A percentile compares a stretch with the other conserved stretches of the same genome.
phyloP scores from a whole-genome alignment of 1,140 invertebrate species.

The Linepithema humile region DNA sequence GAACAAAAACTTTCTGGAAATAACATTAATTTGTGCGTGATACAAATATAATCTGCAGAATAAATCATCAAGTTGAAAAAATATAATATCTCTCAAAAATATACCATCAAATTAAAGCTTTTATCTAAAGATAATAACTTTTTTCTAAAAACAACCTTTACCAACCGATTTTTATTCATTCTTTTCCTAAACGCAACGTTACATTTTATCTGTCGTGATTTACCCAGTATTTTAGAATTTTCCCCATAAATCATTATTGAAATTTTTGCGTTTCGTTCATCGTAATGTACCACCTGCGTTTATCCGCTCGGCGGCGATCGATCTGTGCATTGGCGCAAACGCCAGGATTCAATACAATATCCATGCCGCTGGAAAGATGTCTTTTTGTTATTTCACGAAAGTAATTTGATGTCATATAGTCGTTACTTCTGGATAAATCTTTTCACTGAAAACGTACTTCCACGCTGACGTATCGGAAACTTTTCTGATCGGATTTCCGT shows the following conservation, averaged over 20 bases:
- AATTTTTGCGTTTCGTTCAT: not conserved
- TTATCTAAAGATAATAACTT: not conserved
- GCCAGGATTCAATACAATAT: constrained; percentile 43
- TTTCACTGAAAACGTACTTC: not conserved
- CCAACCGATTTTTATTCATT: not conserved
- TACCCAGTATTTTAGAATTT: not conserved
- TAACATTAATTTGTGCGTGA: constrained; percentile 14
- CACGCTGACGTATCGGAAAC: constrained; percentile 49
- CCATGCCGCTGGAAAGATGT: constrained; percentile 65
- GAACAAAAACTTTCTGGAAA: not conserved
- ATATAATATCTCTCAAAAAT: not conserved
- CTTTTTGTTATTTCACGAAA: constrained; percentile 63
- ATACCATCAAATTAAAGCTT: not conserved
- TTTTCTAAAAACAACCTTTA: not conserved
- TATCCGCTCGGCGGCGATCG: constrained; percentile 39
- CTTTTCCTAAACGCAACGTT: not conserved
- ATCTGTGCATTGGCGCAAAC: constrained; percentile 41
- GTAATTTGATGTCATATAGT: constrained; percentile 58
- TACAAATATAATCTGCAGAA: not conserved
- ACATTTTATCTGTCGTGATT: too few species aligned
- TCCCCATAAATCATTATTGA: not conserved
- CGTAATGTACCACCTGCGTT: not conserved
- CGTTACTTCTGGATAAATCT: constrained; percentile 24
- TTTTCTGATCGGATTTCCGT: constrained; percentile 14
- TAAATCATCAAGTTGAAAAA: not conserved